Evolutionary conservation across 2,113 vertebrate genomes (phyloP).

Genomic region (Alethe castanea): DNA sequence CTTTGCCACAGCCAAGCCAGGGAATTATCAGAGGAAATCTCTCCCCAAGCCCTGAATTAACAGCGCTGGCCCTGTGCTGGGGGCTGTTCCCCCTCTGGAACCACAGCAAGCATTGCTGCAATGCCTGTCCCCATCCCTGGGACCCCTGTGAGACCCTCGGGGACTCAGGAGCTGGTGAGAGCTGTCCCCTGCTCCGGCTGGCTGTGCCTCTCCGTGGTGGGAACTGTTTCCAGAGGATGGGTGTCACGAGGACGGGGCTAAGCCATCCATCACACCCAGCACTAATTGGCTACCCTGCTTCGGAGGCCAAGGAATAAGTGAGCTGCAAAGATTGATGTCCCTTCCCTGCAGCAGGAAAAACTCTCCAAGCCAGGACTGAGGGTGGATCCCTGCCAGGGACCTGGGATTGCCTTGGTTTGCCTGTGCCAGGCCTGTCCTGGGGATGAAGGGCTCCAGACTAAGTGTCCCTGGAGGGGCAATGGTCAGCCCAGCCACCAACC

Average conservation of each 20-base stretch:
- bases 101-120: not conserved
- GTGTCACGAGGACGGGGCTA: slow-evolving; percentile 23
- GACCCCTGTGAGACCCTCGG: not conserved
- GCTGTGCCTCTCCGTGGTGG: not conserved
- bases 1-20: not conserved
- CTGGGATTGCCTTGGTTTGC: not conserved
- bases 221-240: not conserved
- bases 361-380: not conserved
- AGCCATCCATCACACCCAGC: slow-evolving; percentile 44
- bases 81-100: not conserved
- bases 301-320: slow-evolving; percentile 27
- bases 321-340: slow-evolving; percentile 42
- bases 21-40: not conserved
- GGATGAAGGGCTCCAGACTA: not conserved
- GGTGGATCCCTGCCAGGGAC: slow-evolving; percentile 35
- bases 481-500: not conserved
- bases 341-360: slow-evolving; percentile 10
- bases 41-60: not conserved
- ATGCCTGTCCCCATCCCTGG: rapidly evolving
- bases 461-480: not conserved
- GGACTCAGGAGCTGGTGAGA: not conserved
- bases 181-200: rapidly evolving
- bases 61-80: not conserved
- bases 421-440: not conserved
- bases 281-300: slow-evolving; percentile 40